Percentiles rank a stretch among this genome's conserved stretches.
phyloP scores from a whole-genome alignment of 2,888 invertebrate species.

The Lithophane semibrunnea region DNA sequence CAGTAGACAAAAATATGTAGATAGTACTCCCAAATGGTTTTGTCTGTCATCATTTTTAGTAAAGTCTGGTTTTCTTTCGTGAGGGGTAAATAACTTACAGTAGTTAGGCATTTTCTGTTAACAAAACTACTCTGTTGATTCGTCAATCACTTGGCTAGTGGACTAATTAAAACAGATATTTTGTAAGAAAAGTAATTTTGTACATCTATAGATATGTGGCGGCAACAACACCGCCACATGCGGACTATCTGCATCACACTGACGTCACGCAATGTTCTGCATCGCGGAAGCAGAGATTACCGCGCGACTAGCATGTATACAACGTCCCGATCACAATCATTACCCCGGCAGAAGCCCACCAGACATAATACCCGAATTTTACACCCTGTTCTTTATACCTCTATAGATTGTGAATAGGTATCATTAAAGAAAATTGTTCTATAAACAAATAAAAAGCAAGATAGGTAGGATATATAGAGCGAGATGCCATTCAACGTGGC shows the following conservation, averaged over 20 bases:
- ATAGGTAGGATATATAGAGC: not conserved
- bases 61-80: not conserved
- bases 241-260: no score
- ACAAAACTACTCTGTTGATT: not conserved
- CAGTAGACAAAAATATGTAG: constrained; percentile 19
- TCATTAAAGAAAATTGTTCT: not conserved
- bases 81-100: not conserved
- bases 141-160: not conserved
- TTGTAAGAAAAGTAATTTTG: not conserved
- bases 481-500: no score
- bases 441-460: not conserved
- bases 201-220: not conserved
- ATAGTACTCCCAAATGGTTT: constrained; percentile 14
- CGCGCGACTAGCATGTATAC: no score
- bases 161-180: not conserved
- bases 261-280: no score
- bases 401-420: not conserved
- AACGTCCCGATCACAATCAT: no score
- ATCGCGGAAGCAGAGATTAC: no score
- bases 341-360: no score
- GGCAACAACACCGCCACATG: no score
- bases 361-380: no score
- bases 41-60: not conserved
- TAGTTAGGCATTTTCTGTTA: not conserved
- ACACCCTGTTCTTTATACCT: no score